Evolutionary conservation across 1,140 invertebrate genomes (phyloP).

Genomic region (Aphis craccivora): DNA sequence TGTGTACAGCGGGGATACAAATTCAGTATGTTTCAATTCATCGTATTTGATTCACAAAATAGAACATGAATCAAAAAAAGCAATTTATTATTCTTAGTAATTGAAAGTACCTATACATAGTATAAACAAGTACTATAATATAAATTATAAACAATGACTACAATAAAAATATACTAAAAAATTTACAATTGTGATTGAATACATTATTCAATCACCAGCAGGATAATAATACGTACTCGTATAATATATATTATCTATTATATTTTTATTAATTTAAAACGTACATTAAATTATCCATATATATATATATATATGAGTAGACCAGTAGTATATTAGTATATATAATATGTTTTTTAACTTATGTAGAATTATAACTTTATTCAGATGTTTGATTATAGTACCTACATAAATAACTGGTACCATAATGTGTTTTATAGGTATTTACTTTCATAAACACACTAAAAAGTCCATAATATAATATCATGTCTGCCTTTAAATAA

Average conservation of each 20-base stretch:
- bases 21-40: not conserved
- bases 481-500: not conserved
- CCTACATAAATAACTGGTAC: not conserved
- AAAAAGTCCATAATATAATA: not conserved
- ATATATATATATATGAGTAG: no score
- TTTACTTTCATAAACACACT: not conserved
- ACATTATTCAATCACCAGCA: not conserved
- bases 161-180: not conserved
- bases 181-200: not conserved
- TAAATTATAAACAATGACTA: not conserved
- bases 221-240: not conserved
- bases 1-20: not conserved
- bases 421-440: not conserved
- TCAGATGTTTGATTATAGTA: not conserved
- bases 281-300: no score
- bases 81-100: not conserved
- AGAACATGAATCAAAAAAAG: not conserved
- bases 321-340: no score
- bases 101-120: not conserved
- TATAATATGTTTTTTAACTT: not conserved
- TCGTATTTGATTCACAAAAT: not conserved
- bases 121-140: not conserved
- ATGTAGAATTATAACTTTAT: not conserved
- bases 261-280: not conserved
- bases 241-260: not conserved